phyloP scores from a whole-genome alignment of 2,888 invertebrate species.

The Zygothrica quintamaculata region DNA sequence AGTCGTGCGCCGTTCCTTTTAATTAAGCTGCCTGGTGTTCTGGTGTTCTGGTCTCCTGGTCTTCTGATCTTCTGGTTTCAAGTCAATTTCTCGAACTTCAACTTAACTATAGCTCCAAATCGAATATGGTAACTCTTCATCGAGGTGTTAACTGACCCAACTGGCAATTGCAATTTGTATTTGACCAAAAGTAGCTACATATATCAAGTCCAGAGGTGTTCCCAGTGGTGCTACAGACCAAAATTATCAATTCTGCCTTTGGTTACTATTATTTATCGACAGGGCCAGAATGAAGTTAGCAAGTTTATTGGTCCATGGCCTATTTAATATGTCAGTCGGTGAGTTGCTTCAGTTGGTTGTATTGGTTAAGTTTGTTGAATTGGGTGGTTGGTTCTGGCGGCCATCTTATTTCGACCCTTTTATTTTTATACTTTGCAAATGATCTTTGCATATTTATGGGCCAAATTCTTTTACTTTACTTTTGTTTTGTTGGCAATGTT shows the following conservation, averaged over 20 bases:
- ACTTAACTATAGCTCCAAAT: constrained; percentile 25
- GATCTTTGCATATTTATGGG: constrained; percentile 57
- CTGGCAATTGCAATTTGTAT: constrained; percentile 57
- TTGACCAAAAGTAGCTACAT: constrained; percentile 39
- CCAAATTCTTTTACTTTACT: constrained; percentile 49
- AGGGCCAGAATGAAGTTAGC: constrained; percentile 60
- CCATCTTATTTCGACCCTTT: constrained; percentile 53
- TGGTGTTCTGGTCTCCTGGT: constrained; percentile 15
- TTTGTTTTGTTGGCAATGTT: constrained; percentile 60
- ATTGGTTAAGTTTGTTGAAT: background rate
- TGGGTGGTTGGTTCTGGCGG: constrained; percentile 15
- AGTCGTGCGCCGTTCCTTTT: constrained; percentile 54
- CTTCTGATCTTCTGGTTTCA: constrained; percentile 7
- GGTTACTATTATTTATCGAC: constrained; percentile 56
- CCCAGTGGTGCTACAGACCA: constrained; percentile 30
- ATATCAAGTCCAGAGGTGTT: constrained; percentile 9
- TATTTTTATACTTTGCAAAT: too few species aligned
- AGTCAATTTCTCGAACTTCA: constrained; percentile 21
- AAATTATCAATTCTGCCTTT: constrained; percentile 26
- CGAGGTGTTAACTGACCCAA: constrained; percentile 72
- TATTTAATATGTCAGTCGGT: constrained; percentile 72
- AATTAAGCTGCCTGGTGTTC: constrained; percentile 59
- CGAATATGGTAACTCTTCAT: constrained; percentile 13
- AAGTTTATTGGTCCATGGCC: constrained; percentile 71
- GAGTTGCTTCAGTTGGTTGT: constrained; percentile 8